A percentile compares a stretch with the other conserved stretches of the same genome.
phyloP scores from a whole-genome alignment of 2,113 vertebrate species.

The Cisticola juncidis region DNA sequence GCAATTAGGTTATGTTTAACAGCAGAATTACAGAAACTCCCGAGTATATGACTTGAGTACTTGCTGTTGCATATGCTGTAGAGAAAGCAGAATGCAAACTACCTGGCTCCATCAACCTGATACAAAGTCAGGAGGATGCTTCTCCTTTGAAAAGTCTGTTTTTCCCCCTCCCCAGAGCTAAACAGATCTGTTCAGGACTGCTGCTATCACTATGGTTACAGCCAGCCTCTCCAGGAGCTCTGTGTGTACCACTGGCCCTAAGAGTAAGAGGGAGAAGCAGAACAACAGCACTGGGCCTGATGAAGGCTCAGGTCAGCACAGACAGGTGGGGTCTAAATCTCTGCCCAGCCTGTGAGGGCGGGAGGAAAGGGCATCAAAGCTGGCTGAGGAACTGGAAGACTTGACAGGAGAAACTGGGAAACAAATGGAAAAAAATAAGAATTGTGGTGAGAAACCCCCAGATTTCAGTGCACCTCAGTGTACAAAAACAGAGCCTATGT shows the following conservation, averaged over 20 bases:
- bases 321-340: background rate
- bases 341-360: background rate
- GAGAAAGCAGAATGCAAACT: background rate
- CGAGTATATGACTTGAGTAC: background rate
- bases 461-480: background rate
- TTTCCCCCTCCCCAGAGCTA: background rate
- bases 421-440: background rate
- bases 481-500: rapidly evolving
- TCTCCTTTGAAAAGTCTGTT: background rate
- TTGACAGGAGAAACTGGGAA: background rate
- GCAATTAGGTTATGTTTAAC: background rate
- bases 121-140: background rate
- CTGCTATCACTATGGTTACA: conserved; percentile 45
- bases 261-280: background rate
- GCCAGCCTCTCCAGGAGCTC: background rate
- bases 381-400: background rate
- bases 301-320: background rate
- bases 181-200: background rate
- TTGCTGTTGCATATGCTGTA: background rate
- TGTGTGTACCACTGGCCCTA: background rate
- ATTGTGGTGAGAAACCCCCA: background rate
- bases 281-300: background rate
- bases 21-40: background rate
- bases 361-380: rapidly evolving
- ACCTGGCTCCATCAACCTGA: background rate